Conservation (phyloP, 1,140 invertebrate species). For the Latrodectus geometricus region DNA sequence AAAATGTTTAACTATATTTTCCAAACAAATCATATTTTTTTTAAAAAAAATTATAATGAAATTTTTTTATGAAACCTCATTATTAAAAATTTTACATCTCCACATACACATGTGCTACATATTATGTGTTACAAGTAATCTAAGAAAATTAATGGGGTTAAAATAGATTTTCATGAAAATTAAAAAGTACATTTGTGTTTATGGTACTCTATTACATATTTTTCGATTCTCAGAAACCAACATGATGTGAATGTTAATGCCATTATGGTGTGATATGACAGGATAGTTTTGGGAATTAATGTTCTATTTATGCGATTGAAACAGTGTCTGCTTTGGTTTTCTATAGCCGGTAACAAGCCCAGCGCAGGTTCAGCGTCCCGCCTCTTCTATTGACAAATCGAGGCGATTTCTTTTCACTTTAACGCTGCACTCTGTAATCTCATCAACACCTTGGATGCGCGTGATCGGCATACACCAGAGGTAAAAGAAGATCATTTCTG, state of each 20-base stretch:
- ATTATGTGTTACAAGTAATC: no score
- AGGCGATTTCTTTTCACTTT: background rate
- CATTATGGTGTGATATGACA: background rate
- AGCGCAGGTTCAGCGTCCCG: background rate
- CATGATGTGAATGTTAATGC: background rate
- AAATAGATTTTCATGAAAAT: no score
- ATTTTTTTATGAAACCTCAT: no score
- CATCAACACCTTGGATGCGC: slow-evolving; percentile 33
- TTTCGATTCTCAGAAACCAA: background rate
- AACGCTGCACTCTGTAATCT: background rate
- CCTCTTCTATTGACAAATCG: slow-evolving; percentile 38
- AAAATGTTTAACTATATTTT: no score
- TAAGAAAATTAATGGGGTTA: no score
- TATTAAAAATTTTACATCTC: no score
- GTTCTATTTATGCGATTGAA: background rate
- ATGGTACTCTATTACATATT: no score
- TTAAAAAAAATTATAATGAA: no score
- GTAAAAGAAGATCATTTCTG: background rate
- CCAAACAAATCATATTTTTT: no score
- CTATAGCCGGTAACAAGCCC: background rate
- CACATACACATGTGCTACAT: no score
- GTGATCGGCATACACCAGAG: background rate
- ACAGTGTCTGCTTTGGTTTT: background rate
- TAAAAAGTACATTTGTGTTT: no score
- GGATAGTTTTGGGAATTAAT: background rate